phyloP scores from a whole-genome alignment of 1,140 invertebrate genomes.

The Nymphalis io region DNA sequence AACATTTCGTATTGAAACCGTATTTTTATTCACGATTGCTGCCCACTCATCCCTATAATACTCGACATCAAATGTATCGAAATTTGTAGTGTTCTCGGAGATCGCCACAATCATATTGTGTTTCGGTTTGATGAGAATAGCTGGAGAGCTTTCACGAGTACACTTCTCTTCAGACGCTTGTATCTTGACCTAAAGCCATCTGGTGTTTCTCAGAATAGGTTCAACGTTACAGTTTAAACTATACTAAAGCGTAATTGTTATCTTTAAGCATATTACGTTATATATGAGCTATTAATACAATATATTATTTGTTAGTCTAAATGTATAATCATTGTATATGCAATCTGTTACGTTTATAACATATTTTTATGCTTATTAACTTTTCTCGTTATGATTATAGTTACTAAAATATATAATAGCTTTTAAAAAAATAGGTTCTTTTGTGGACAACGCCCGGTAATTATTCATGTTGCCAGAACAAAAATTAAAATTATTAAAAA shows the following conservation, averaged over 20 bases:
- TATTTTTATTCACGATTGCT: slow-evolving; percentile 6
- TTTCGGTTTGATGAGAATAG: slow-evolving; percentile 22
- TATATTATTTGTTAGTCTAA: not conserved
- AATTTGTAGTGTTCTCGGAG: slow-evolving; percentile 11
- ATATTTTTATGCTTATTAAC: no score
- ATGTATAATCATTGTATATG: no score
- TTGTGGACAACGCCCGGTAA: no score
- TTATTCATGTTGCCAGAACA: no score
- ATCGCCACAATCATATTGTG: slow-evolving; percentile 19
- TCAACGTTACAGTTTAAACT: slow-evolving; percentile 7
- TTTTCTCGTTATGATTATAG: no score
- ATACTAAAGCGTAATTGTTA: slow-evolving; percentile 10
- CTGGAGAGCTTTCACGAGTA: slow-evolving; percentile 9
- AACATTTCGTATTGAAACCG: slow-evolving; percentile 2
- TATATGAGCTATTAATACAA: not conserved
- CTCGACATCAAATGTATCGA: slow-evolving; percentile 14
- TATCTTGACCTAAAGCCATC: slow-evolving; percentile 28
- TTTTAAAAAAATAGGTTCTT: no score
- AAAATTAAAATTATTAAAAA: no score
- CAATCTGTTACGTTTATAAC: no score
- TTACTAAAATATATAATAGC: no score
- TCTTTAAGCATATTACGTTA: slow-evolving; percentile 3
- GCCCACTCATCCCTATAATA: slow-evolving; percentile 1
- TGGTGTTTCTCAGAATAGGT: slow-evolving; percentile 41
- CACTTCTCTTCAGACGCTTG: slow-evolving; percentile 6